Base-by-base conservation (phyloP, 2,113 vertebrate genomes). In the Campylomormyrus tamandua region DNA sequence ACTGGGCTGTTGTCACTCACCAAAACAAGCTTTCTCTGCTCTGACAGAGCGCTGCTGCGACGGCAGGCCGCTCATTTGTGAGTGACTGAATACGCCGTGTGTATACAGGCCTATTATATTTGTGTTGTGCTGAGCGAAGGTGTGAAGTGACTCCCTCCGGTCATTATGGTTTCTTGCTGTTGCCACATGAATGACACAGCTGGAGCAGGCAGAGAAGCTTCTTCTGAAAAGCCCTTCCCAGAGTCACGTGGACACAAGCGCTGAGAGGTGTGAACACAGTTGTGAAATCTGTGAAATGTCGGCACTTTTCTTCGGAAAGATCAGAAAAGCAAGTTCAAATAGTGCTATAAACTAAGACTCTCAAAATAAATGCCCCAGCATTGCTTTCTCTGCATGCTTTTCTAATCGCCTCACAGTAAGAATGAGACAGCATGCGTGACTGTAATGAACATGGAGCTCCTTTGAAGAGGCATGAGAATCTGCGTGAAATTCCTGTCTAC, bases 401-500 rank as follows among this genome's bases (percentile, higher is more conserved):
- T 84, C 45, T 19, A 84, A 48, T 84, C 24, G 45, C 19, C 83
- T 46, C 83, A 11, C 42, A 48, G 45, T 48, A 48, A 48, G 42
- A 84, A 48, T 11, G 83, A 48, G 39, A 84, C 19, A 0, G 39
- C 24, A 42, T 42, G 45, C 5, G 13, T 24, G 80, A 46, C 13
- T n/a, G 42, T 84, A 42, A 84, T 24, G 45, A 84, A 48, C 83
- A 48, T 48, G 45, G 15, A 48, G 10, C 39, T 84, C 49, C 85
- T 50, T 50, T 46, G 24, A 9, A 89, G 6, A 48, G 15, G 48
- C 48, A 48, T 70, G 86, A 58, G 24, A 58, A 35, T 58, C 90
- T 74, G 90, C 56, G 46, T 80, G 88, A 90, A 90, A 42, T 92
- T 86, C 10, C 53, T 11, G 11, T 8, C 56, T 95, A 99, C 98